A percentile compares a stretch with the other conserved stretches of the same genome.
Conservation (phyloP, 1,140 invertebrate species). For the Drosophila littoralis region DNA sequence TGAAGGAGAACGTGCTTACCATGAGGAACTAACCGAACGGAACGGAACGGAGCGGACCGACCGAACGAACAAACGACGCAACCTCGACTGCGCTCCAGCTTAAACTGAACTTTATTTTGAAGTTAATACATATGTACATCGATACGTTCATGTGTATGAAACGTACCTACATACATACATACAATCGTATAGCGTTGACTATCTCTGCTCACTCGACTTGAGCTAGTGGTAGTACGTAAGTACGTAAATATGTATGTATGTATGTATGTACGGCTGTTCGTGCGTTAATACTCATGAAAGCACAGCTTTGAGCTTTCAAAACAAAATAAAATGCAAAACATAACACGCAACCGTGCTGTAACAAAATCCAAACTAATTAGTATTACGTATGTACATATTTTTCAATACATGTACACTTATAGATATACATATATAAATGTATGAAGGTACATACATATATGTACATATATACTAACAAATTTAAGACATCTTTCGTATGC, state of each 20-base stretch:
- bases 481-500: constrained; percentile 66
- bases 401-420: constrained; percentile 26
- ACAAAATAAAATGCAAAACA: constrained; percentile 78
- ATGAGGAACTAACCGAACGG: constrained; percentile 78
- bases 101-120: constrained; percentile 81
- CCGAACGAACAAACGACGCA: constrained; percentile 78
- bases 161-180: constrained; percentile 32
- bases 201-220: constrained; percentile 17
- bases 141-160: constrained; percentile 28
- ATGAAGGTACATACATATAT: constrained; percentile 23
- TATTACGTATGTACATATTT: constrained; percentile 72
- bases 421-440: constrained; percentile 13
- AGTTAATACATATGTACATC: constrained; percentile 68
- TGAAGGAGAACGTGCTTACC: constrained; percentile 78
- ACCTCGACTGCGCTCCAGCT: constrained; percentile 78
- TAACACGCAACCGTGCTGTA: constrained; percentile 79
- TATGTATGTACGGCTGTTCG: constrained; percentile 23
- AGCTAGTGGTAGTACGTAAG: constrained; percentile 24
- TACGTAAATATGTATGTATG: constrained; percentile 25
- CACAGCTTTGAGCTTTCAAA: constrained; percentile 80
- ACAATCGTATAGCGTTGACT: constrained; percentile 13
- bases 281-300: constrained; percentile 63
- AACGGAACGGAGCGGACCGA: constrained; percentile 60
- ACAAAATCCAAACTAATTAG: constrained; percentile 76
- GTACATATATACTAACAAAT: constrained; percentile 32